Evolutionary conservation across 1,140 invertebrate genomes (phyloP), one percentile per base, ranked within the genome.

Genomic region (Hycleus phaleratus): DNA sequence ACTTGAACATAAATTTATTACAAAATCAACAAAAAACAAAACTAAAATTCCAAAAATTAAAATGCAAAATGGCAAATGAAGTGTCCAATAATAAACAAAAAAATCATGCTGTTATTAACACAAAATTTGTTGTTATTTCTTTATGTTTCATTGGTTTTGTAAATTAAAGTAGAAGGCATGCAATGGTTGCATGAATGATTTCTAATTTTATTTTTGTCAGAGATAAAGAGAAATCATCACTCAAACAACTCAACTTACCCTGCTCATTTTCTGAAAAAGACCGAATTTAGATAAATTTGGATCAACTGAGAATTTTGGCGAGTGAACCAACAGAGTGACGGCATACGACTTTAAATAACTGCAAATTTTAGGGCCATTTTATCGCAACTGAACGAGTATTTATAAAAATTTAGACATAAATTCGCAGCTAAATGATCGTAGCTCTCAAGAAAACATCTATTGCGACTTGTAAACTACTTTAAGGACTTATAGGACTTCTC

Each of bases 221-320:
- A 42, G 18, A 38, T 3, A 49, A 64, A 59, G 52, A 63, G 63
- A 67, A 57, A 32, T 49, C 61, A 66, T 32, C 62, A 54, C 61
- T 53, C 58, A 69, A 65, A 63, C 59, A 61, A 64, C 55, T 63
- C 60, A 7, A 72, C 71, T 73, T 73, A 73, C 71, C 71, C 68
- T 70, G 63, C 51, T 73, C 71, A 65, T 69, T 68, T 69, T 73
- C 71, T 73, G 71, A 68, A 73, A 72, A 71, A 32, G 3, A 32
- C 32, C 60, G 66, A 61, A 65, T 62, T 56, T 51, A 18, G 18
- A 18, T 18, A 5, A 58, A 53, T 56, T 59, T 44, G 5, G 11
- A 10, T 32, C 51, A 38, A 26, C 18, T 42, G 10, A 10, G 3
- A 39, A 40, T 32, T 38, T 11, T 48, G 46, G 5, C 0, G 26